Evolutionary conservation across 2,888 invertebrate genomes (phyloP).

Genomic region (Chalcis sispes): DNA sequence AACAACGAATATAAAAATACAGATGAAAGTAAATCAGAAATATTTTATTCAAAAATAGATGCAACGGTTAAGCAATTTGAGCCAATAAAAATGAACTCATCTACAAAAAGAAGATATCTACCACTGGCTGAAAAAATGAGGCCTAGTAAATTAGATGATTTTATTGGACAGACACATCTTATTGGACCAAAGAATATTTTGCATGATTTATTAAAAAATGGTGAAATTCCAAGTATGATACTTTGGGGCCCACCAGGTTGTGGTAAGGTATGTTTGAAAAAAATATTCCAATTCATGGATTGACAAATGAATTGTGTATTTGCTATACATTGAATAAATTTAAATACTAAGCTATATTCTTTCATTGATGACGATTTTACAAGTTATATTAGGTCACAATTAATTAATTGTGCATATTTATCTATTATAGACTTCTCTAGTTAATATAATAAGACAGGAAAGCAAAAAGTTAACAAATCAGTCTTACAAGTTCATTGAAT

Average conservation of each 20-base stretch:
- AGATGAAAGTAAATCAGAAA: neutral
- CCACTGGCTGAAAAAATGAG: conserved; percentile 82
- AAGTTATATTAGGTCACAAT: too few species aligned
- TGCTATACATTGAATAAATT: too few species aligned
- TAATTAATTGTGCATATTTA: conserved; percentile 10
- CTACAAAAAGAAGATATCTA: conserved; percentile 27
- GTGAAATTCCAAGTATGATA: conserved; percentile 87
- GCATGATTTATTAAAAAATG: conserved; percentile 81
- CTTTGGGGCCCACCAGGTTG: conserved; percentile 92
- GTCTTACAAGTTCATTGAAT: conserved; percentile 82
- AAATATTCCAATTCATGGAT: neutral
- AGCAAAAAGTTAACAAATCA: conserved; percentile 79
- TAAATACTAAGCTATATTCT: too few species aligned
- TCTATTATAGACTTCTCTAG: conserved; percentile 82
- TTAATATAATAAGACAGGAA: conserved; percentile 84
- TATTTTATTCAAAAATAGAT: too few species aligned
- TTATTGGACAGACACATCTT: conserved; percentile 84
- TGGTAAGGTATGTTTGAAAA: conserved; percentile 86
- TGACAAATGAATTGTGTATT: too few species aligned
- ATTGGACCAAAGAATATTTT: conserved; percentile 83
- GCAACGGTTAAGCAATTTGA: neutral
- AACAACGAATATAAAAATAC: neutral
- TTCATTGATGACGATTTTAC: too few species aligned
- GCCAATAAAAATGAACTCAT: neutral
- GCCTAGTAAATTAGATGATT: conserved; percentile 81